Conservation (phyloP, 2,888 invertebrate genomes). For the Drosophila sordidapex region DNA sequence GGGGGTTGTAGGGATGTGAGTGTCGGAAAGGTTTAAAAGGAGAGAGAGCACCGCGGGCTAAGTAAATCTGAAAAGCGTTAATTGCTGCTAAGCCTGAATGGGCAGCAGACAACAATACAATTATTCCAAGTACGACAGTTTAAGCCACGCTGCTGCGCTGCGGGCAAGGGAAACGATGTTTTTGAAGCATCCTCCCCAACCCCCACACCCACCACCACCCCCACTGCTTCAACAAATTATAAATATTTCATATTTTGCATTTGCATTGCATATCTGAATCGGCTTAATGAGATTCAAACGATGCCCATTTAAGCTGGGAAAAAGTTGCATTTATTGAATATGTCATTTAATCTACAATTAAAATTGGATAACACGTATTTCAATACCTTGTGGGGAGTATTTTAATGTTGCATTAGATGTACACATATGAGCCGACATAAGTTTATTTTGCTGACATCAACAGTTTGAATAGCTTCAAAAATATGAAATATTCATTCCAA, state of each 20-base stretch:
- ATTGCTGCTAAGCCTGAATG: slow-evolving; percentile 57
- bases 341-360: background rate
- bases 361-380: background rate
- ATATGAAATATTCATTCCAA: background rate
- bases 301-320: too few species aligned
- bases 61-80: slow-evolving; percentile 64
- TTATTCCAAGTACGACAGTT: slow-evolving; percentile 44
- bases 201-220: background rate
- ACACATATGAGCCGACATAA: background rate
- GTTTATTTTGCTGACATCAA: background rate
- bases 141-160: slow-evolving; percentile 8
- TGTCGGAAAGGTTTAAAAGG: slow-evolving; percentile 38
- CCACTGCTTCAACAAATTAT: background rate
- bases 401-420: background rate
- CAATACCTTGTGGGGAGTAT: background rate
- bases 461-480: background rate
- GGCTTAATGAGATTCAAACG: background rate
- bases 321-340: slow-evolving; percentile 2
- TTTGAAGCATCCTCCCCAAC: background rate
- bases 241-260: slow-evolving; percentile 2
- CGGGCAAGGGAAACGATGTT: slow-evolving; percentile 16
- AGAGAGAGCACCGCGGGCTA: slow-evolving; percentile 48
- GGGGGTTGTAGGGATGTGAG: slow-evolving; percentile 4
- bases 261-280: background rate
- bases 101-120: slow-evolving; percentile 60